These are phyloP conservation scores for Tetraodon nigroviridis DNA, from an alignment of 2,113 vertebrate genomes.

Conservation along the genomic window DNA sequence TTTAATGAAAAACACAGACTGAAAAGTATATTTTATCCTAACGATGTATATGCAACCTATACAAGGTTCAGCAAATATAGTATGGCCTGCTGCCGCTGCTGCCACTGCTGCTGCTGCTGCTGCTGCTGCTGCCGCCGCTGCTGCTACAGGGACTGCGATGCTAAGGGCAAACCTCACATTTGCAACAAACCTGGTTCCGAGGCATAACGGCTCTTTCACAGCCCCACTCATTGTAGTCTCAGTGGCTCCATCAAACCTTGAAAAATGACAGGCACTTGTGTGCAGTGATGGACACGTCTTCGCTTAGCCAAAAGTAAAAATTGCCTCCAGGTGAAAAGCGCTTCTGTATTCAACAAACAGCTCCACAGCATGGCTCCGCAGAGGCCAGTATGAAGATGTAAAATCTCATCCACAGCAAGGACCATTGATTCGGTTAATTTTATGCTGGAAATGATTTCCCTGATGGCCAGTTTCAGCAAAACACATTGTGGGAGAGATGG, in stretches of 20 bases:
- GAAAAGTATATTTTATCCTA: conserved; percentile 45
- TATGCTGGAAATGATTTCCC: conserved; percentile 77
- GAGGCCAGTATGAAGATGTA: conserved; percentile 62
- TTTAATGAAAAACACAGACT: conserved; percentile 40
- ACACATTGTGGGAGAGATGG: conserved; percentile 53
- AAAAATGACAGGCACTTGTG: conserved; percentile 50
- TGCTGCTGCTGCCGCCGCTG: conserved; percentile 3
- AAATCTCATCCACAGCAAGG: conserved; percentile 57
- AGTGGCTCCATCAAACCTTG: conserved; percentile 39
- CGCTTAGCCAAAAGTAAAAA: conserved; percentile 40
- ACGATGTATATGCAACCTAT: conserved; percentile 32
- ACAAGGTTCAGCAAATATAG: conserved; percentile 60
- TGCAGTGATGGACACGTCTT: conserved; percentile 48
- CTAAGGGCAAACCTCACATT: conserved; percentile 43
- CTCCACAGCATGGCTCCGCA: conserved; percentile 44
- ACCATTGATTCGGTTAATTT: conserved; percentile 77
- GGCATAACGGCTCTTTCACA: conserved; percentile 38
- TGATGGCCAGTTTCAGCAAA: conserved; percentile 60
- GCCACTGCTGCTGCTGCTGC: conserved; percentile 33
- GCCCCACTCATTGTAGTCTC: conserved; percentile 30
- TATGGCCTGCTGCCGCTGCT: neutral
- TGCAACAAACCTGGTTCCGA: conserved; percentile 20
- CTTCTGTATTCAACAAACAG: conserved; percentile 51
- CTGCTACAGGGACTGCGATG: conserved; percentile 37
- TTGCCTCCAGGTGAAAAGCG: conserved; percentile 48